Conservation (phyloP, 1,140 invertebrate genomes). For the Holotrichia oblita region DNA sequence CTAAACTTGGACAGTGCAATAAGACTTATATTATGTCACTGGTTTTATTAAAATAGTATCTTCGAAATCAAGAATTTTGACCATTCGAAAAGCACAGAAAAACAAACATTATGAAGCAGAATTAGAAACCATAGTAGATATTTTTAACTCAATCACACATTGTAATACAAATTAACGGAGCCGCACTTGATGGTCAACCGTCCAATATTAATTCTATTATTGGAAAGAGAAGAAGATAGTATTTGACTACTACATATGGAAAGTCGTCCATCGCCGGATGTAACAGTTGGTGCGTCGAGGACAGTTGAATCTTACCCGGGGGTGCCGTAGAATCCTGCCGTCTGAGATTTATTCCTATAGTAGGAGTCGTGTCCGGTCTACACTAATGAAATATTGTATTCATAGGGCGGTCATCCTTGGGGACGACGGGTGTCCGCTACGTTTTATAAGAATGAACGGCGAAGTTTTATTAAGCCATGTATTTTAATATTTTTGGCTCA, state of each 20-base stretch:
- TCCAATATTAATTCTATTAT: conserved; percentile 15
- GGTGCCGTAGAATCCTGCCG: conserved; percentile 53
- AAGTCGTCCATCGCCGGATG: not conserved
- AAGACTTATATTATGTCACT: too few species aligned
- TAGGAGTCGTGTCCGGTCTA: conserved; percentile 49
- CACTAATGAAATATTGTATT: conserved; percentile 62
- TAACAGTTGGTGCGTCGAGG: conserved; percentile 48
- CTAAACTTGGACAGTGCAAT: too few species aligned
- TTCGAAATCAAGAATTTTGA: too few species aligned
- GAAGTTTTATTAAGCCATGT: conserved; percentile 38
- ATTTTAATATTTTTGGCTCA: conserved; percentile 38
- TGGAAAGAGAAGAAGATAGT: not conserved
- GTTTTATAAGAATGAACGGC: conserved; percentile 32
- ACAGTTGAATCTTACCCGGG: conserved; percentile 59
- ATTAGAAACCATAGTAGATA: too few species aligned
- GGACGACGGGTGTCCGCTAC: conserved; percentile 36
- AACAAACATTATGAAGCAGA: too few species aligned
- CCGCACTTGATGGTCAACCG: too few species aligned
- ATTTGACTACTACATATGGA: not conserved
- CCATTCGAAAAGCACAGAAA: too few species aligned
- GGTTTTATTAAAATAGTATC: too few species aligned
- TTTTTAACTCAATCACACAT: too few species aligned
- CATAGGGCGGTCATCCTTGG: conserved; percentile 54
- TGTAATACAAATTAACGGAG: too few species aligned
- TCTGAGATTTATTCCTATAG: conserved; percentile 60